Evolutionary conservation across 2,797 vertebrate genomes (phyloP).

Genomic region (Phrynocephalus vlangalii): DNA sequence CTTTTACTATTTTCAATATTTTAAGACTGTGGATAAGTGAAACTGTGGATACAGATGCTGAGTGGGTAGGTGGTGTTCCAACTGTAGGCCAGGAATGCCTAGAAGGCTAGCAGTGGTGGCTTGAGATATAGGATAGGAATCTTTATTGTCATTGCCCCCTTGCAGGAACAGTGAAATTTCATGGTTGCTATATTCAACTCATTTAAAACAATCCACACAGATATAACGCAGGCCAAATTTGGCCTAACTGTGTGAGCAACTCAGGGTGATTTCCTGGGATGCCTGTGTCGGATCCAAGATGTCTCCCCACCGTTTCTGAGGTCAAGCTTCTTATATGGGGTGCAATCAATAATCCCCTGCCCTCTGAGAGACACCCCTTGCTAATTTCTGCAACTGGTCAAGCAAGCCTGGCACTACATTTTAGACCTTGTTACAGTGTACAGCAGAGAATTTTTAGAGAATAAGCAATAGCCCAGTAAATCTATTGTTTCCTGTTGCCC

Average conservation of each 20-base stretch:
- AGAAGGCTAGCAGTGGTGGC: not conserved
- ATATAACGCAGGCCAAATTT: not conserved
- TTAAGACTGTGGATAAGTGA: too few species aligned
- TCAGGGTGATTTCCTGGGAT: not conserved
- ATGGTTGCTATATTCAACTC: too few species aligned
- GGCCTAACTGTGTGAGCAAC: not conserved
- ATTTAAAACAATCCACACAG: too few species aligned
- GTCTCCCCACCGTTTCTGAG: not conserved
- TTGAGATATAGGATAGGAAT: too few species aligned
- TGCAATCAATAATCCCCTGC: not conserved
- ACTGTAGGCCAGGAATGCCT: too few species aligned
- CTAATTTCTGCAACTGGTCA: not conserved
- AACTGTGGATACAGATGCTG: too few species aligned
- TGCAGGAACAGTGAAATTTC: too few species aligned
- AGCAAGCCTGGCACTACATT: not conserved
- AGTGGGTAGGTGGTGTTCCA: too few species aligned
- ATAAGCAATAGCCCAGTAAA: not conserved
- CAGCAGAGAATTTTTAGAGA: not conserved
- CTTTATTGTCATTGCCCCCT: too few species aligned
- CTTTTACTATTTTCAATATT: too few species aligned
- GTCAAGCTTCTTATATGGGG: not conserved
- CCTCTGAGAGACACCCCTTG: not conserved
- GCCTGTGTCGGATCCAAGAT: not conserved
- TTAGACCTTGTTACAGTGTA: not conserved
- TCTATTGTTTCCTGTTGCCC: not conserved